Evolutionary conservation across 2,797 vertebrate genomes (phyloP).

Genomic region (Crax fasciolata): DNA sequence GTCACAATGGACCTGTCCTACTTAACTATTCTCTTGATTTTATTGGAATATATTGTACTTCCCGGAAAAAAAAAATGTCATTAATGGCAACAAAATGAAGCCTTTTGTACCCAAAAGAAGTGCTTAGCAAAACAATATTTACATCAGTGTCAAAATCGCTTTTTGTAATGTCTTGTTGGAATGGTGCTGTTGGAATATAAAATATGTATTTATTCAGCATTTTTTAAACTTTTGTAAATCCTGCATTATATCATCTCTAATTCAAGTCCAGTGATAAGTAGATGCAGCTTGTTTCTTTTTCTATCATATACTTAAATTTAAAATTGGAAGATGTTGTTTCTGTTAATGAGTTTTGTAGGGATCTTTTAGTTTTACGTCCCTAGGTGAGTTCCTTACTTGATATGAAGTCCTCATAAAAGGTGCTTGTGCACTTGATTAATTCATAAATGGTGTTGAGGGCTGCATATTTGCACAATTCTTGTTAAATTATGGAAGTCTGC

Average conservation of each 20-base stretch:
- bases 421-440: slow-evolving; percentile 83
- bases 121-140: slow-evolving; percentile 48
- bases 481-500: slow-evolving; percentile 73
- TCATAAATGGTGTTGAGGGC: slow-evolving; percentile 77
- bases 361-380: slow-evolving; percentile 81
- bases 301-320: slow-evolving; percentile 84
- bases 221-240: slow-evolving; percentile 63
- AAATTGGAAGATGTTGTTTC: slow-evolving; percentile 81
- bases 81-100: slow-evolving; percentile 59
- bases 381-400: slow-evolving; percentile 76
- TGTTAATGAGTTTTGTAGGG: slow-evolving; percentile 84
- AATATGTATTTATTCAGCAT: slow-evolving; percentile 74
- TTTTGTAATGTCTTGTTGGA: slow-evolving; percentile 48
- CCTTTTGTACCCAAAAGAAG: slow-evolving; percentile 46
- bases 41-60: slow-evolving; percentile 5
- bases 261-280: slow-evolving; percentile 69
- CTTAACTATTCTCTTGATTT: slow-evolving; percentile 56
- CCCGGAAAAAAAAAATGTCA: slow-evolving; percentile 18
- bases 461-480: slow-evolving; percentile 79
- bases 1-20: slow-evolving; percentile 30
- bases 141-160: slow-evolving; percentile 39
- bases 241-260: slow-evolving; percentile 58
- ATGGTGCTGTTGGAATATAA: slow-evolving; percentile 32
- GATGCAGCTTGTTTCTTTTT: slow-evolving; percentile 79
- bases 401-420: slow-evolving; percentile 79